These are phyloP conservation scores for Zygaena filipendulae DNA, from an alignment of 2,888 invertebrate genomes.

Conservation along the genomic window DNA sequence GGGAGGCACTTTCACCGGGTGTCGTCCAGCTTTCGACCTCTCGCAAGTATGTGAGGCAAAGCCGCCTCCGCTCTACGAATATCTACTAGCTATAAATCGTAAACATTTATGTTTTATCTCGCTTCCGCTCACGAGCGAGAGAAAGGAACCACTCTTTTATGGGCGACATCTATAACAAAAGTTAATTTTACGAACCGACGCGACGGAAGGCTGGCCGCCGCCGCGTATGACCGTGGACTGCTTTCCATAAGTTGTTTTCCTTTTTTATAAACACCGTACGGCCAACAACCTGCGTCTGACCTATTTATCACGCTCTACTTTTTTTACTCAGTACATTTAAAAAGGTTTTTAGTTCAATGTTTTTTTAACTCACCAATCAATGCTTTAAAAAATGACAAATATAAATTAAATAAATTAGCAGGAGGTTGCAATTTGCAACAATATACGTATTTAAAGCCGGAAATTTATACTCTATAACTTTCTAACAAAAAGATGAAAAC, in stretches of 20 bases:
- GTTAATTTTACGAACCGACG: slow-evolving; percentile 26
- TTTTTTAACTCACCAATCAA: too few relatives aligned
- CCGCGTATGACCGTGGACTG: too few relatives aligned
- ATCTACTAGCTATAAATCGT: slow-evolving; percentile 11
- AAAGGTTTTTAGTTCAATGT: too few relatives aligned
- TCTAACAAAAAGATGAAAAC: slow-evolving; percentile 42
- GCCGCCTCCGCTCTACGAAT: slow-evolving; percentile 23
- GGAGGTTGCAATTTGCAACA: too few relatives aligned
- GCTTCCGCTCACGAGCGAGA: slow-evolving; percentile 32
- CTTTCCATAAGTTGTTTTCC: slow-evolving; percentile 43
- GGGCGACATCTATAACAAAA: slow-evolving; percentile 23
- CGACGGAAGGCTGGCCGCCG: too few relatives aligned
- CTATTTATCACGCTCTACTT: too few relatives aligned
- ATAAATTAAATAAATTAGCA: too few relatives aligned
- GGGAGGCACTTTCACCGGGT: slow-evolving; percentile 57
- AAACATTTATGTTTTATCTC: slow-evolving; percentile 25
- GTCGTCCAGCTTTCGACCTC: slow-evolving; percentile 44
- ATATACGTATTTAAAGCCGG: too few relatives aligned
- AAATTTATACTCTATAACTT: too few relatives aligned
- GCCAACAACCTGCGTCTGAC: slow-evolving; percentile 39
- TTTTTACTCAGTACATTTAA: too few relatives aligned
- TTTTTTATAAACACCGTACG: slow-evolving; percentile 34
- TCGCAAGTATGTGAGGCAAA: slow-evolving; percentile 31
- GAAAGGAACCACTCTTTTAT: too few relatives aligned
- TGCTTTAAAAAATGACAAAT: too few relatives aligned